Conservation (phyloP, 2,888 invertebrate genomes). For the Hipparchia sbordonii region DNA sequence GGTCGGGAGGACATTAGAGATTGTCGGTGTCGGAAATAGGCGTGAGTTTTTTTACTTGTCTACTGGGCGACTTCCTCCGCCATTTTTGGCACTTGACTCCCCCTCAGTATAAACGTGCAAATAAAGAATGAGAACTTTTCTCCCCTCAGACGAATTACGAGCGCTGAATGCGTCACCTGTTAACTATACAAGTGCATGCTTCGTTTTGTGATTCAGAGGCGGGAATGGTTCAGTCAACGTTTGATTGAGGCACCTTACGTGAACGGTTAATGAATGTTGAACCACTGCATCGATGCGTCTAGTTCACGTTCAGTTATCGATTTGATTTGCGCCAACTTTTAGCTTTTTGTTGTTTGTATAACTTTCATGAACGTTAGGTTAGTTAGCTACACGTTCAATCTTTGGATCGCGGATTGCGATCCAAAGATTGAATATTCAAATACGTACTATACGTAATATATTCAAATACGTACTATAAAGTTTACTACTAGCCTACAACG, state of each 20-base stretch:
- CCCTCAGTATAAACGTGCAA: slow-evolving; percentile 44
- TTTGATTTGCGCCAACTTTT: background rate
- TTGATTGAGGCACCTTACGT: slow-evolving; percentile 33
- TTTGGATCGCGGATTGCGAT: too few species aligned
- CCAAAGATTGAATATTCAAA: too few species aligned
- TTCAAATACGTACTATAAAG: too few species aligned
- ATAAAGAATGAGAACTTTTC: slow-evolving; percentile 42
- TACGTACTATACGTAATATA: too few species aligned
- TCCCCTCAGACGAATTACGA: slow-evolving; percentile 39
- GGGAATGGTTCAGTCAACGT: slow-evolving; percentile 47
- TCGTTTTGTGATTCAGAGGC: slow-evolving; percentile 61
- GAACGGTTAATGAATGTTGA: slow-evolving; percentile 25
- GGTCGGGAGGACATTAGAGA: too few species aligned
- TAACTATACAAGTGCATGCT: slow-evolving; percentile 52
- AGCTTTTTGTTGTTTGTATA: background rate
- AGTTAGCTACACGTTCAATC: background rate
- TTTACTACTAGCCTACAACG: too few species aligned
- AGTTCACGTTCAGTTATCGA: slow-evolving; percentile 3
- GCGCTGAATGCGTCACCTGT: slow-evolving; percentile 64
- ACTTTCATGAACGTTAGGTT: background rate
- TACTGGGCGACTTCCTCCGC: slow-evolving; percentile 35
- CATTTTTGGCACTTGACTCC: slow-evolving; percentile 41
- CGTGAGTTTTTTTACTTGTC: slow-evolving; percentile 10
- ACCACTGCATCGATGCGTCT: slow-evolving; percentile 24
- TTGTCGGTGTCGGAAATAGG: too few species aligned